phyloP scores from a whole-genome alignment of 2,888 invertebrate genomes.

The Serrognathus titanus region DNA sequence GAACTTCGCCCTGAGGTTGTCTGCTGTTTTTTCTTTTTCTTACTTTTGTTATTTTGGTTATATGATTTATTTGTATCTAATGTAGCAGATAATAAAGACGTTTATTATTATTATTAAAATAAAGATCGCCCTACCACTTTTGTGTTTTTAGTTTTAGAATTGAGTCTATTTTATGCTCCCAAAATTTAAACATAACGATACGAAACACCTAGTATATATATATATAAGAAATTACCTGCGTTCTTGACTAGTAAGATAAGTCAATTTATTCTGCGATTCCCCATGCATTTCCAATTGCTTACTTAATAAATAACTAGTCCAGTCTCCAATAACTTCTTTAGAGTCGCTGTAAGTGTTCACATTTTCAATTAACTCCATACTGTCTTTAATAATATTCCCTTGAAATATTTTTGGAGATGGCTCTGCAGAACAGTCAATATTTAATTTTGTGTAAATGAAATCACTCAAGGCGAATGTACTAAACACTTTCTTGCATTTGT shows the following conservation, averaged over 20 bases:
- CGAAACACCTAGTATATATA: no score
- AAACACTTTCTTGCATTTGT: no score
- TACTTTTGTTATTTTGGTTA: no score
- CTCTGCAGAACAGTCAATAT: slow-evolving; percentile 24
- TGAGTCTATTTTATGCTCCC: no score
- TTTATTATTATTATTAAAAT: no score
- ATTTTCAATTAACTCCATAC: slow-evolving; percentile 33
- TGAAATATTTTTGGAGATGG: slow-evolving; percentile 34
- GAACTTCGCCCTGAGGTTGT: no score
- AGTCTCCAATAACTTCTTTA: slow-evolving; percentile 14
- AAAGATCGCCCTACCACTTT: no score
- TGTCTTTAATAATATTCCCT: slow-evolving; percentile 38
- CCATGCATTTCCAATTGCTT: slow-evolving; percentile 3
- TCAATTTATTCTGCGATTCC: slow-evolving; percentile 20
- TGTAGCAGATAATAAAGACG: no score
- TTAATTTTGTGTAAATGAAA: slow-evolving; percentile 32
- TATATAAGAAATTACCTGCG: slow-evolving; percentile 27
- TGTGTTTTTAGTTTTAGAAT: no score
- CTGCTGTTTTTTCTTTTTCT: no score
- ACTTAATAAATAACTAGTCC: slow-evolving; percentile 11
- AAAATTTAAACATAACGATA: no score
- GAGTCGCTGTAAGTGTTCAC: slow-evolving; percentile 8
- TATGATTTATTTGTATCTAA: no score
- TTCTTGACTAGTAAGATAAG: slow-evolving; percentile 30
- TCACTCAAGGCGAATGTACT: slow-evolving; percentile 17